Conservation (phyloP, 2,113 vertebrate species). For the Pseudorasbora parva region DNA sequence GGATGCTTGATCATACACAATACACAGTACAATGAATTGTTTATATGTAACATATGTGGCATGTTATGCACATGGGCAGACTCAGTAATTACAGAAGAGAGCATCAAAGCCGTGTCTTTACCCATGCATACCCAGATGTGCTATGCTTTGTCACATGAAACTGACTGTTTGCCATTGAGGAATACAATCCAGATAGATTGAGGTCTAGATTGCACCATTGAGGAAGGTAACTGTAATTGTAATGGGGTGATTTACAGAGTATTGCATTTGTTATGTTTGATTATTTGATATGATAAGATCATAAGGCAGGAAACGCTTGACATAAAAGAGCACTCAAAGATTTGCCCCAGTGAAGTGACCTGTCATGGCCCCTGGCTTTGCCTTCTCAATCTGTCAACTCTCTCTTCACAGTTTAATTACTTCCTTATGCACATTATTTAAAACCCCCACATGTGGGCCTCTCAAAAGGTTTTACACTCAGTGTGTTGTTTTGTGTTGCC, state of each 20-base stretch:
- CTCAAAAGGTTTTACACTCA: not conserved
- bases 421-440: constrained; percentile 1
- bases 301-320: not conserved
- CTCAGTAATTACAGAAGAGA: not conserved
- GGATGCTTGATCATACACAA: not conserved
- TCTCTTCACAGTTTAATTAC: constrained; percentile 10
- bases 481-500: too few species aligned
- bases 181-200: not conserved
- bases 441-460: not conserved
- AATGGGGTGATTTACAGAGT: not conserved
- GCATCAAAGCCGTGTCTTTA: not conserved
- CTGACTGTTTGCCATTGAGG: not conserved
- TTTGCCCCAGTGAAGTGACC: not conserved
- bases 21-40: not conserved
- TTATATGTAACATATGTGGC: constrained; percentile 12
- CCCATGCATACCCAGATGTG: not conserved
- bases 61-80: not conserved
- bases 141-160: not conserved
- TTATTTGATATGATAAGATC: not conserved
- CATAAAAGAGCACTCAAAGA: not conserved
- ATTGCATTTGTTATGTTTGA: not conserved
- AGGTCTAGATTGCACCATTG: not conserved
- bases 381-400: not conserved
- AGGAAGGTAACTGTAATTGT: not conserved
- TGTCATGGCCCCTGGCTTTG: not conserved